Base-by-base conservation (phyloP, 1,140 invertebrate species). In the Argopecten irradians region DNA sequence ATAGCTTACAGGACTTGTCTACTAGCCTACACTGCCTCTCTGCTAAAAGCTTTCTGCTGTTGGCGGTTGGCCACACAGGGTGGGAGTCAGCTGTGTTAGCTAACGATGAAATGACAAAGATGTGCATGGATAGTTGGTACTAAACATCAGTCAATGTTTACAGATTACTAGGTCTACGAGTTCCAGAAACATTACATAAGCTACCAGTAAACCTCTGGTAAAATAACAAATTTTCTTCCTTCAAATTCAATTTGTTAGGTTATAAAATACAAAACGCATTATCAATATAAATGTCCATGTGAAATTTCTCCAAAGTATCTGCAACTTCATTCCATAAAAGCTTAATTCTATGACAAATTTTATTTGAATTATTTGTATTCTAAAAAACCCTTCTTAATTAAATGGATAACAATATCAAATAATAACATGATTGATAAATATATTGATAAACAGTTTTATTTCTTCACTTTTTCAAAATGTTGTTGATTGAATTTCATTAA, bases 111-210 rank as follows among this genome's bases (percentile, higher is more conserved):
- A 71, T 71, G 55, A 71, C 55, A n/a, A 71, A 71, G 55, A 71
- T 71, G 55, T 28, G 55, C 11, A n/a, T 71, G n/a, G 55, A 71
- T 22, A n/a, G 55, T n/a, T 71, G 55, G 55, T 71, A n/a, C 55
- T 71, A 71, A 71, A 71, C 55, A 71, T 71, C 55, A 71, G 1
- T n/a, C 55, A 71, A 71, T 71, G 55, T 71, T 71, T 71, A 71
- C 55, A 71, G 55, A 71, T 28, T 71, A 28, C 0, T 11, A 71
- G n/a, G 55, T 71, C 55, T 71, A 71, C 28, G 28, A 1, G 55
- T 71, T 71, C 55, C 55, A 71, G 55, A 71, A 71, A 71, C 55
- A 71, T 71, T 71, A 71, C 55, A 71, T 71, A 71, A 71, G 55
- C 55, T 71, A n/a, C n/a, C 28, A n/a, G n/a, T 71, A 28, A 71